Percentiles rank a stretch among this genome's conserved stretches.
These are phyloP conservation scores for Caenorhabditis virilis DNA, from an alignment of 2,888 invertebrate genomes.

Conservation along the genomic window DNA sequence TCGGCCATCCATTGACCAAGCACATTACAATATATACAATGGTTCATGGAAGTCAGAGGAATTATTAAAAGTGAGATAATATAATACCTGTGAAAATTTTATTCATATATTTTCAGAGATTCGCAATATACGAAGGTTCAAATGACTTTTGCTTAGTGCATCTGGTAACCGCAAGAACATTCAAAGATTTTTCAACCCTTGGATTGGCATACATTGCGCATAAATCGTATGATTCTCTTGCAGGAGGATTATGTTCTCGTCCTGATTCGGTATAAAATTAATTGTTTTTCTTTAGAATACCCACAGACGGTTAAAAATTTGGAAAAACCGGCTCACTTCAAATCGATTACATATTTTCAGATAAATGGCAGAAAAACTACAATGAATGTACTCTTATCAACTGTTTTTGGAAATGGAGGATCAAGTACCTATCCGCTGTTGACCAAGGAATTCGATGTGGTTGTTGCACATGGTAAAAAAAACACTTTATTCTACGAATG, in stretches of 20 bases:
- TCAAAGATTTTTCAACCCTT: constrained; percentile 15
- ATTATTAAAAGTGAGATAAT: too few relatives aligned
- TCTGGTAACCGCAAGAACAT: constrained; percentile 39
- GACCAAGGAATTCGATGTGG: constrained; percentile 45
- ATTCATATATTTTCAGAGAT: constrained; percentile 19
- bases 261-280: too few relatives aligned
- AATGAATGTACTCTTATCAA: neutral
- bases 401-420: neutral
- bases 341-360: neutral
- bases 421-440: constrained; percentile 27
- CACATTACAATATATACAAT: constrained; percentile 37
- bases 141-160: constrained; percentile 40
- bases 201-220: constrained; percentile 29
- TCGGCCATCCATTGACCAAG: constrained; percentile 11
- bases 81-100: too few relatives aligned
- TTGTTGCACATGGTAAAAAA: constrained; percentile 38
- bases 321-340: too few relatives aligned
- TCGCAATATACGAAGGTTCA: constrained; percentile 35
- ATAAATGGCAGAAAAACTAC: neutral
- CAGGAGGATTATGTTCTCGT: too few relatives aligned
- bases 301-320: neutral
- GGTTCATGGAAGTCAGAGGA: constrained; percentile 5
- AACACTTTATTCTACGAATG: neutral
- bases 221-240: too few relatives aligned
- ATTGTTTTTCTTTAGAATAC: neutral